Evolutionary conservation across 1,140 invertebrate species (phyloP).

Genomic region (Tetramorium alpestre): DNA sequence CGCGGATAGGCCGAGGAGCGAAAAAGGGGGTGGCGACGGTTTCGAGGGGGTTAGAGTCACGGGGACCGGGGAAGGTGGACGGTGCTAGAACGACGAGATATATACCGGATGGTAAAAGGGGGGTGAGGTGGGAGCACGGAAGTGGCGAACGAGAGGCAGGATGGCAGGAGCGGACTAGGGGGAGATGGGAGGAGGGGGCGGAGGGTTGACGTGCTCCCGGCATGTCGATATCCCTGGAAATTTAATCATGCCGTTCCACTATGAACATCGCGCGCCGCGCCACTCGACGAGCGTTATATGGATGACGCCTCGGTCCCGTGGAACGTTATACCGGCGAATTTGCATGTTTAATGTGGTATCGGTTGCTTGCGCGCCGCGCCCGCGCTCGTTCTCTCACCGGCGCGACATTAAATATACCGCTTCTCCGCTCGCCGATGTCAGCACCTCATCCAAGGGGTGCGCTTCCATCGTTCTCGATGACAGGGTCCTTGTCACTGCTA

Average conservation of each 20-base stretch:
- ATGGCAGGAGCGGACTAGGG: slow-evolving; percentile 44
- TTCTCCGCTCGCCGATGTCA: slow-evolving; percentile 44
- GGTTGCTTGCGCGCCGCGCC: slow-evolving; percentile 71
- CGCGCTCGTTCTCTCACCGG: slow-evolving; percentile 37
- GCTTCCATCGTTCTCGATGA: slow-evolving; percentile 25
- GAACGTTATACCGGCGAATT: slow-evolving; percentile 80
- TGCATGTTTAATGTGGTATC: slow-evolving; percentile 82
- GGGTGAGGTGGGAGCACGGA: slow-evolving; percentile 13
- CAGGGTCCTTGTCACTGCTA: neutral
- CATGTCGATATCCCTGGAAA: slow-evolving; percentile 82
- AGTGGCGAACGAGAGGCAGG: slow-evolving; percentile 39
- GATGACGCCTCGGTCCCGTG: slow-evolving; percentile 74
- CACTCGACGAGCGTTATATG: slow-evolving; percentile 70
- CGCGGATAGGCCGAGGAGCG: slow-evolving; percentile 71
- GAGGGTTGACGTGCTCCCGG: slow-evolving; percentile 76
- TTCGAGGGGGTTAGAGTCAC: slow-evolving; percentile 8
- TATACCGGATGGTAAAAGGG: slow-evolving; percentile 44
- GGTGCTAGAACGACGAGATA: slow-evolving; percentile 62
- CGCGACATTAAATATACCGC: slow-evolving; percentile 78
- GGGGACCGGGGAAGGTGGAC: neutral
- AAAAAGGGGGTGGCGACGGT: slow-evolving; percentile 64
- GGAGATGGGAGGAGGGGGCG: slow-evolving; percentile 59
- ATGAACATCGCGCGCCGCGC: slow-evolving; percentile 74
- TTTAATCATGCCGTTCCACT: slow-evolving; percentile 79
- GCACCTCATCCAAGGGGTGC: slow-evolving; percentile 3